A percentile compares a stretch with the other conserved stretches of the same genome.
These are phyloP conservation scores for Manis pentadactyla DNA, from an alignment of 2,797 vertebrate genomes.

Conservation along the genomic window DNA sequence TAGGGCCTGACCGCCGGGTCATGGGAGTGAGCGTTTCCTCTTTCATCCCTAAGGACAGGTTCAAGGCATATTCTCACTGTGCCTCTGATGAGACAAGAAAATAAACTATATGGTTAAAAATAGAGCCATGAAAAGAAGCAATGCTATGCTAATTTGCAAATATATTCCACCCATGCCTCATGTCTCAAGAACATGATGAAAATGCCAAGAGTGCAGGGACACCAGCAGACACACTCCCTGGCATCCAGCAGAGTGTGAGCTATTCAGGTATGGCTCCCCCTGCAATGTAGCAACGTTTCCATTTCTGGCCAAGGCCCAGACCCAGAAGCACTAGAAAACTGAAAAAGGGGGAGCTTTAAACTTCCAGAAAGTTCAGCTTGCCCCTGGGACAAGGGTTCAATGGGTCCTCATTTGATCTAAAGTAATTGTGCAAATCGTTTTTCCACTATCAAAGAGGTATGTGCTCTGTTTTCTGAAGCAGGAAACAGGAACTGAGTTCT, in stretches of 20 bases:
- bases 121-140: conserved; percentile 29
- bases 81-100: conserved; percentile 41
- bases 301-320: not conserved
- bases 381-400: conserved; percentile 1
- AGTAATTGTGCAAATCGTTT: not conserved
- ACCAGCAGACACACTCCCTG: not conserved
- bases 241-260: not conserved
- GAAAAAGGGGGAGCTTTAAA: conserved; percentile 1
- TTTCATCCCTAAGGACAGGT: not conserved
- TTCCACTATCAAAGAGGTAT: not conserved
- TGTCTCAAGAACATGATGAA: not conserved
- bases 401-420: not conserved
- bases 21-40: not conserved
- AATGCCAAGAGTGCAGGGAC: not conserved
- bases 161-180: not conserved
- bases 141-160: conserved; percentile 7
- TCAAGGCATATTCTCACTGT: not conserved
- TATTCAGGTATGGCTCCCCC: not conserved
- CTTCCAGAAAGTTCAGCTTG: conserved; percentile 27
- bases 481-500: not conserved
- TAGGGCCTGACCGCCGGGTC: not conserved
- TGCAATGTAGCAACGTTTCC: not conserved
- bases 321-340: conserved; percentile 16
- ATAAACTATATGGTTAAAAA: conserved; percentile 34
- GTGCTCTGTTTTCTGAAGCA: not conserved